Evolutionary conservation across 2,797 vertebrate species (phyloP), one percentile per base, ranked within the genome.

Genomic region (Anableps anableps): DNA sequence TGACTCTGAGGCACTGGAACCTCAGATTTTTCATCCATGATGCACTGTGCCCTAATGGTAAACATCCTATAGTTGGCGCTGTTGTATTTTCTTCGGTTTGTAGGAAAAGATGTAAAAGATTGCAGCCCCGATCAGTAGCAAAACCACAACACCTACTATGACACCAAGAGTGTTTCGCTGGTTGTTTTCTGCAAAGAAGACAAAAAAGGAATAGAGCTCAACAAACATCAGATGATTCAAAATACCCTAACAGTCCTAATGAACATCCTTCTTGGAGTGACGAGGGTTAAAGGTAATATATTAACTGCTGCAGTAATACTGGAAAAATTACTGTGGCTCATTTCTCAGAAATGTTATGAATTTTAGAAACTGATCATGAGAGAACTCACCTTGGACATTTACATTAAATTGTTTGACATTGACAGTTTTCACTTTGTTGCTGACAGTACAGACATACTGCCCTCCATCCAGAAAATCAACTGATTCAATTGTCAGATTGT

Each of bases 321-420:
- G 55, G 26, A 58, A 58, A 13, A 58, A 58, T 10, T 13, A 29
- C 26, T 58, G 26, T 3, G 11, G 55, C n/a, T 58, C 11, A 58
- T 29, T 14, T 29, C 26, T 29, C 11, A 14, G n/a, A 58, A 58
- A 29, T 58, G 0, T 29, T 3, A 29, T 13, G n/a, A 29, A 58
- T 9, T 14, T 62, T 62, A 34, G 14, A 62, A 62, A 34, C 58
- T 7, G 31, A 62, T 1, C 58, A 14, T 19, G 14, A 62, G 16
- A 19, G 8, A 38, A 83, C 91, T 90, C 55, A 94, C 94, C 66
- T 50, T 60, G 1, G 38, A 93, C 86, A 0, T 64, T 4, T 64
- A 92, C 31, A 0, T 21, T 1, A 41, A 88, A 87, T 48, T 11
- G 13, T 3, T 0, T 2, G 17, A n/a, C 38, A 4, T 21, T 0